phyloP scores from a whole-genome alignment of 2,888 invertebrate genomes.

The Ormia ochracea region DNA sequence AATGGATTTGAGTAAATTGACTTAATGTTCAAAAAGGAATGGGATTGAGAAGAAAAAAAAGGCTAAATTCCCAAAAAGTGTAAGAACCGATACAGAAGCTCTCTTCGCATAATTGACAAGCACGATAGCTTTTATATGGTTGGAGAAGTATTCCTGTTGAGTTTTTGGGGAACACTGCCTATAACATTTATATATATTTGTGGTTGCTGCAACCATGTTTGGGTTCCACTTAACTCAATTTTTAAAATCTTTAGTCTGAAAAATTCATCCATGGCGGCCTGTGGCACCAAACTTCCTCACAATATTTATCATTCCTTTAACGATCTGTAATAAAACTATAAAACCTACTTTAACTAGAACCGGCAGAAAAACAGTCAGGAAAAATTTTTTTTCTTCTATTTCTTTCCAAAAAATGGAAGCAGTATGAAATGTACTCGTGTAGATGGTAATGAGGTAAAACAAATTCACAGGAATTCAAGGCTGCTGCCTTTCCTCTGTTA shows the following conservation, averaged over 20 bases:
- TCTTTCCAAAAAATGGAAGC: conserved; percentile 16
- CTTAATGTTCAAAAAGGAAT: background rate
- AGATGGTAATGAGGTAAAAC: conserved; percentile 6
- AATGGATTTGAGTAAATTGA: background rate
- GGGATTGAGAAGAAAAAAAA: background rate
- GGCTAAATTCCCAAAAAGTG: too few species aligned
- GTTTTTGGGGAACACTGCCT: too few species aligned
- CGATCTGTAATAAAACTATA: background rate
- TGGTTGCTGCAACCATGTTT: too few species aligned
- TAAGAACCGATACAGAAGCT: too few species aligned
- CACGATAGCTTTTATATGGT: too few species aligned
- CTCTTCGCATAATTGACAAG: too few species aligned
- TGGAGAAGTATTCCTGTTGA: too few species aligned
- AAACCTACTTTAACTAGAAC: conserved; percentile 4
- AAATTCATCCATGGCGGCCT: too few species aligned
- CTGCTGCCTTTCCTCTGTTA: background rate
- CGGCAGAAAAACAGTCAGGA: background rate
- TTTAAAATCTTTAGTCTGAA: too few species aligned
- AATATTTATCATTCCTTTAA: background rate
- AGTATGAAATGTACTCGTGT: conserved; percentile 34
- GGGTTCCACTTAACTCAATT: too few species aligned
- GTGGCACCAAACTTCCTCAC: too few species aligned
- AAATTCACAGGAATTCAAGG: background rate
- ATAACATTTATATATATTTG: too few species aligned
- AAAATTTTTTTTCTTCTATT: background rate